A percentile compares a stretch with the other conserved stretches of the same genome.
Conservation (phyloP, 2,888 invertebrate genomes). For the Diaphora mendica region DNA sequence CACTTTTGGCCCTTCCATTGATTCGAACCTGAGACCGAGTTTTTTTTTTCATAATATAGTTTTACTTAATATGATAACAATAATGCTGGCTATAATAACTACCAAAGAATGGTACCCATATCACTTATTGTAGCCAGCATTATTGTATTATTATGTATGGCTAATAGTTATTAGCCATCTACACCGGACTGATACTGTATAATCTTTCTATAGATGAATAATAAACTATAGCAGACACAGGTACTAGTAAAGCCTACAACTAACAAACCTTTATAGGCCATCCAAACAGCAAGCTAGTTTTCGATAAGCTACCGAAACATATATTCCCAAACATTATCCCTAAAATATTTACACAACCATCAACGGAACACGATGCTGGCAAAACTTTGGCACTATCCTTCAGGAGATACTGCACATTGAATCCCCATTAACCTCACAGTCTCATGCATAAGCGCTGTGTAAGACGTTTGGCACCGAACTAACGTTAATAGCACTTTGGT, state of each 20-base stretch:
- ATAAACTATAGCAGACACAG: background rate
- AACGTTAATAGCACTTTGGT: constrained; percentile 26
- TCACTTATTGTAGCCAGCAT: too few species aligned
- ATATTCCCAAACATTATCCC: constrained; percentile 2
- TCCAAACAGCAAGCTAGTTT: background rate
- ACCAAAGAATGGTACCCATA: too few species aligned
- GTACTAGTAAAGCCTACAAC: background rate
- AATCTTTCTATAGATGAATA: background rate
- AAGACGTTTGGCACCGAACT: constrained; percentile 32
- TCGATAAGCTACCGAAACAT: constrained; percentile 2
- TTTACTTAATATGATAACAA: too few species aligned
- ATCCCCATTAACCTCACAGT: constrained; percentile 29
- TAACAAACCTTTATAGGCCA: background rate
- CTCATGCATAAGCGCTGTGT: constrained; percentile 36
- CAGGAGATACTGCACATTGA: constrained; percentile 31
- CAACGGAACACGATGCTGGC: constrained; percentile 22
- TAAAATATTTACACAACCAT: constrained; percentile 27
- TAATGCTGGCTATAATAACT: too few species aligned
- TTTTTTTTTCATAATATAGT: too few species aligned
- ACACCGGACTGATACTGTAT: too few species aligned
- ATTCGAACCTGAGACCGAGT: too few species aligned
- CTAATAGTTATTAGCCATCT: too few species aligned
- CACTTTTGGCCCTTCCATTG: too few species aligned
- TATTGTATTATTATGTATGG: too few species aligned
- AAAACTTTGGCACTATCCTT: constrained; percentile 32